Conservation (phyloP, 2,888 invertebrate genomes). For the Ectemnius lituratus region DNA sequence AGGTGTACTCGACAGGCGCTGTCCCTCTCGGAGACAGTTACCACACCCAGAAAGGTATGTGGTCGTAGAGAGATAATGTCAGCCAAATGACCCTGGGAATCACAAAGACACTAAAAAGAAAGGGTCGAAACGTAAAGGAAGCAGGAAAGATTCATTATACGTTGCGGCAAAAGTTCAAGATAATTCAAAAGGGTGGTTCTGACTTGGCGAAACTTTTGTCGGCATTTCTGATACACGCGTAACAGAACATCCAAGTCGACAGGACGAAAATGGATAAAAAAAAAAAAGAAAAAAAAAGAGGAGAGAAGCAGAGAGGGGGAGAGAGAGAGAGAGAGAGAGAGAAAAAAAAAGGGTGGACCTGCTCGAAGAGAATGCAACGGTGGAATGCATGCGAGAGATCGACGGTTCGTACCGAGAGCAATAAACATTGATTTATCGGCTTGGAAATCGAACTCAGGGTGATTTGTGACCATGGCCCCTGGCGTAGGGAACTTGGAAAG, state of each 20-base stretch:
- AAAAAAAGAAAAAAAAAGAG: conserved; percentile 4
- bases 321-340: no score
- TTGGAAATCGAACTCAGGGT: conserved; percentile 72
- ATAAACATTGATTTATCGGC: conserved; percentile 76
- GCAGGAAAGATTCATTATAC: background rate
- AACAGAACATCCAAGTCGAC: background rate
- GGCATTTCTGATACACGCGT: background rate
- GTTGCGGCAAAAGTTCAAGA: background rate
- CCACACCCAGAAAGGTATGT: background rate
- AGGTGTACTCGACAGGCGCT: background rate
- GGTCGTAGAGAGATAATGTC: background rate
- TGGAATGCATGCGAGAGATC: conserved; percentile 50
- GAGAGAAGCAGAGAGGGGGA: no score
- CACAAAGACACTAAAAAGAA: background rate
- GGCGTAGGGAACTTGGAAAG: conserved; percentile 49
- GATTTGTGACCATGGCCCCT: conserved; percentile 68
- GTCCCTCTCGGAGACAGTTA: background rate
- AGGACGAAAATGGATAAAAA: conserved; percentile 7
- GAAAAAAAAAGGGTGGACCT: conserved; percentile 19
- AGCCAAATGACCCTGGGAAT: conserved; percentile 4
- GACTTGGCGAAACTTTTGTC: background rate
- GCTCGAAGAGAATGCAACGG: conserved; percentile 13
- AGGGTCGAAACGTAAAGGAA: background rate
- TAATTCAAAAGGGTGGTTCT: background rate
- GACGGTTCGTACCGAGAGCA: conserved; percentile 59